Conservation (phyloP, 2,797 vertebrate genomes). For the Melopsittacus undulatus region DNA sequence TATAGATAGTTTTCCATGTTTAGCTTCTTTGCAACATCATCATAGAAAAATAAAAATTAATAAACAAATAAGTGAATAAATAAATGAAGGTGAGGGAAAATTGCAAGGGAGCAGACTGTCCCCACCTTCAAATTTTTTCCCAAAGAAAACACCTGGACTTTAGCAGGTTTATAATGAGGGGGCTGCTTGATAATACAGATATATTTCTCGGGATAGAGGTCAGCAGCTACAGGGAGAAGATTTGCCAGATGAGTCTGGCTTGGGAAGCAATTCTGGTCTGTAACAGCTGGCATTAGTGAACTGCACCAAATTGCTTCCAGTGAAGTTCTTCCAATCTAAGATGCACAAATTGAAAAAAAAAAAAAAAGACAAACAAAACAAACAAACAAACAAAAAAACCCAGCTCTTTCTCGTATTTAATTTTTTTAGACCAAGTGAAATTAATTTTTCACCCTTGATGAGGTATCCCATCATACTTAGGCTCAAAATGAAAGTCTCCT, state of each 20-base stretch:
- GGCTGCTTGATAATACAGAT: neutral
- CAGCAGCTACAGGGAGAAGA: neutral
- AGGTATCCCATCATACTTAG: neutral
- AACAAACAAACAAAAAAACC: neutral
- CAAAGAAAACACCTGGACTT: neutral
- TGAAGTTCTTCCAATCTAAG: neutral
- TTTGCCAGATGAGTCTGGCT: neutral
- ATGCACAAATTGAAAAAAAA: neutral
- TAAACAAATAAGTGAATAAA: neutral
- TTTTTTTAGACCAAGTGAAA: neutral
- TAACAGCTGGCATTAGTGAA: neutral
- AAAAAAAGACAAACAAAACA: neutral
- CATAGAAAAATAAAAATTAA: neutral
- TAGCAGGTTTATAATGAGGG: neutral
- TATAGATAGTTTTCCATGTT: neutral
- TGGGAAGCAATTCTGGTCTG: neutral
- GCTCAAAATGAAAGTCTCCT: conserved; percentile 1
- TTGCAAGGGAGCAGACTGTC: neutral
- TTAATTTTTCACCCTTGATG: neutral
- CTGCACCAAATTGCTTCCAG: neutral
- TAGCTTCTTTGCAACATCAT: neutral
- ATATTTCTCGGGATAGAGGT: neutral
- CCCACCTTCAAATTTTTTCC: neutral
- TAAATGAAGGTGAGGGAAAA: neutral
- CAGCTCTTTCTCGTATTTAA: neutral